These are phyloP conservation scores for Hippocampus guttulatus DNA, from an alignment of 2,113 vertebrate genomes.

Conservation along the genomic window DNA sequence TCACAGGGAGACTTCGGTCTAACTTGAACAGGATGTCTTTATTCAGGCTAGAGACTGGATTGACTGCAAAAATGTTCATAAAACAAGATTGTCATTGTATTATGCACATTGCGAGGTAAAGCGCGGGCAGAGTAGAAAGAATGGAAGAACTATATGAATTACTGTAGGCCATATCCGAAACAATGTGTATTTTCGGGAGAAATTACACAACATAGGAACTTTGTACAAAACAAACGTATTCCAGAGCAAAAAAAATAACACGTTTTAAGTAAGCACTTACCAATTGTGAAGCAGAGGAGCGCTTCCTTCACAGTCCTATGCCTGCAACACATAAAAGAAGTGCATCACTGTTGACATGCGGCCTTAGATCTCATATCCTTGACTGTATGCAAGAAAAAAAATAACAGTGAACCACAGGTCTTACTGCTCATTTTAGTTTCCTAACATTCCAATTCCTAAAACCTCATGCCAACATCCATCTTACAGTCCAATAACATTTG, in stretches of 20 bases:
- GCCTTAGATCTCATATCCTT: slow-evolving; percentile 37
- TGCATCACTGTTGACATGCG: slow-evolving; percentile 40
- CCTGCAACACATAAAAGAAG: slow-evolving; percentile 64
- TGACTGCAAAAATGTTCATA: slow-evolving; percentile 8
- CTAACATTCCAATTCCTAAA: slow-evolving; percentile 46
- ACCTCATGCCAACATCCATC: slow-evolving; percentile 42
- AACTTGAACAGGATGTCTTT: neutral
- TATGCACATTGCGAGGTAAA: neutral
- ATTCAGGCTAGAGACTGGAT: neutral
- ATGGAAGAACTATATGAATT: neutral
- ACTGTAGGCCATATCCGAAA: neutral
- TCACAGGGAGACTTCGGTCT: neutral
- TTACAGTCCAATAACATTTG: slow-evolving; percentile 56
- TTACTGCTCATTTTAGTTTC: slow-evolving; percentile 36
- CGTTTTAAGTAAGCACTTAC: slow-evolving; percentile 58
- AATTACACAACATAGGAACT: slow-evolving; percentile 22
- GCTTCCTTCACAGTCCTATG: slow-evolving; percentile 59
- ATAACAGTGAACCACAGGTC: slow-evolving; percentile 34
- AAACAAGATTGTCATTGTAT: neutral
- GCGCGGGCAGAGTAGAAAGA: neutral
- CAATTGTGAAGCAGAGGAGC: slow-evolving; percentile 41
- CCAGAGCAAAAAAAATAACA: slow-evolving; percentile 6
- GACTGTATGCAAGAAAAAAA: slow-evolving; percentile 7
- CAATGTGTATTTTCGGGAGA: neutral
- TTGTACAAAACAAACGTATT: slow-evolving; percentile 13